Conservation (phyloP, 2,113 vertebrate species). For the Eptesicus fuscus region DNA sequence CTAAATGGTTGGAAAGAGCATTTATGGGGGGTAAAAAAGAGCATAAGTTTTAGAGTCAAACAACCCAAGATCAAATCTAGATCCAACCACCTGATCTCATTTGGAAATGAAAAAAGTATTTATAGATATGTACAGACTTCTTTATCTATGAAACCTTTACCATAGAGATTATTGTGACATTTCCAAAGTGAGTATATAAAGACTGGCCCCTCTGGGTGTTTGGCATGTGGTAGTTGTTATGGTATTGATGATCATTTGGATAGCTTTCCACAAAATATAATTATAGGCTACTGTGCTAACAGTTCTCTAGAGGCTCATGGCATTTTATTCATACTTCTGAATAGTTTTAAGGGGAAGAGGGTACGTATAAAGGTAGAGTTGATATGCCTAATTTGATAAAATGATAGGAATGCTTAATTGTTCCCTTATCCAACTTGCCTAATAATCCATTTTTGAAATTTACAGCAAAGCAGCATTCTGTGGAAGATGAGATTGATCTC, state of each 20-base stretch:
- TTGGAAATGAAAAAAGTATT: neutral
- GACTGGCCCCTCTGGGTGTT: neutral
- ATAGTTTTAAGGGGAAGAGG: neutral
- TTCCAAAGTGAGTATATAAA: neutral
- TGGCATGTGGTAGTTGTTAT: neutral
- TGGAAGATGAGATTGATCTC: neutral
- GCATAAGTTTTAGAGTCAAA: neutral
- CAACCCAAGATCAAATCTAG: neutral
- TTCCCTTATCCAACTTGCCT: neutral
- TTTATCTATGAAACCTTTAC: neutral
- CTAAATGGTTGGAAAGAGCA: neutral
- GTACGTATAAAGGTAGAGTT: neutral
- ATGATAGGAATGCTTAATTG: neutral
- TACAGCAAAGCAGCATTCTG: neutral
- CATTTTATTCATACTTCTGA: neutral
- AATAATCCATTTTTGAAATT: neutral
- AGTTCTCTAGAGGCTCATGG: neutral
- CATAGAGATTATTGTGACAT: neutral
- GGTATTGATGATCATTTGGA: neutral
- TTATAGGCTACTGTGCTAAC: neutral
- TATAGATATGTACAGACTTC: neutral
- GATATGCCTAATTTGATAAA: neutral
- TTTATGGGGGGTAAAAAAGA: neutral
- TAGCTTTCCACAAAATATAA: neutral
- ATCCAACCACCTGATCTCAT: neutral